Percentiles rank a stretch among this genome's conserved stretches.
Conservation (phyloP, 35 echinoderm and acorn worm genomes). For the Apostichopus parvimensis region DNA sequence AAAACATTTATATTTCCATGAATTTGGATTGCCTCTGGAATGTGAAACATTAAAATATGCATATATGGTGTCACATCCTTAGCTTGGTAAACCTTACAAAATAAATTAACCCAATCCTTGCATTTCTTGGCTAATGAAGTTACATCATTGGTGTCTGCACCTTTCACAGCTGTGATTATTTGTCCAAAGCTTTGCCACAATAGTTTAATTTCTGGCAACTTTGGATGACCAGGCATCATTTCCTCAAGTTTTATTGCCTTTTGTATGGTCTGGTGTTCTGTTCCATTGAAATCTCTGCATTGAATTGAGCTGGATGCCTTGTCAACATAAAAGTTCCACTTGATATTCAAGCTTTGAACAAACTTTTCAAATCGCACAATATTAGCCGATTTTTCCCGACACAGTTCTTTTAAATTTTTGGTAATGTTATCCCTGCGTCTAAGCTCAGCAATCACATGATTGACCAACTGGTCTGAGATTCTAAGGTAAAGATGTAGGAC, state of each 20-base stretch:
- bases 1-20: constrained; percentile 54
- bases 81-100: constrained; percentile 17
- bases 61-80: constrained; percentile 65
- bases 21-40: constrained; percentile 37
- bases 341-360: constrained; percentile 18
- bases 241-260: constrained; percentile 12
- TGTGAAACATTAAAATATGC: constrained; percentile 54
- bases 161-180: constrained; percentile 14
- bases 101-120: constrained; percentile 9
- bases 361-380: constrained; percentile 20
- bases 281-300: constrained; percentile 41
- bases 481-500: constrained; percentile 9
- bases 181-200: constrained; percentile 22
- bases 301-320: background rate
- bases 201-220: background rate
- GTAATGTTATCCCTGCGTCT: background rate
- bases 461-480: constrained; percentile 45
- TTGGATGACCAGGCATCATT: constrained; percentile 21
- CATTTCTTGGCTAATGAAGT: background rate
- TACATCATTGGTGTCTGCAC: background rate
- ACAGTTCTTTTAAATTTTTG: constrained; percentile 15
- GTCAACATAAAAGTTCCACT: constrained; percentile 50
- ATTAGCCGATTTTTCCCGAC: constrained; percentile 6
- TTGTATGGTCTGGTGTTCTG: constrained; percentile 12
- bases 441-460: constrained; percentile 34